Evolutionary conservation across 1,140 invertebrate genomes (phyloP).

Genomic region (Philotrypesis tridentata): DNA sequence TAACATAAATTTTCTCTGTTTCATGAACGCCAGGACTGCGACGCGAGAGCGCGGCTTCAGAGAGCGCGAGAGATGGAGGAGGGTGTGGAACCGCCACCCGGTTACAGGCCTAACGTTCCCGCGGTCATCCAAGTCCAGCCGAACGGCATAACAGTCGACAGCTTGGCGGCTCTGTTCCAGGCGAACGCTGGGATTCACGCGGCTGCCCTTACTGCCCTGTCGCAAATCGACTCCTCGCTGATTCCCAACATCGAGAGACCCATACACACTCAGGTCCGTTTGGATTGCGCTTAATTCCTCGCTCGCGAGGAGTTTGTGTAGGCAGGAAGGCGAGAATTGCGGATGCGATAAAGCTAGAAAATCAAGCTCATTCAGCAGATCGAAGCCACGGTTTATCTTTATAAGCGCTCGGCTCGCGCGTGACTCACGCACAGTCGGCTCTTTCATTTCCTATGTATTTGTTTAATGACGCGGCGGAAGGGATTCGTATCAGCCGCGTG

Average conservation of each 20-base stretch:
- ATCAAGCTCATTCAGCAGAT: not conserved
- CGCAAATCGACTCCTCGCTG: conserved; percentile 72
- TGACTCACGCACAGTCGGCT: not conserved
- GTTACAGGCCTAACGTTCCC: conserved; percentile 73
- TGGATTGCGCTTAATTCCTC: too few species aligned
- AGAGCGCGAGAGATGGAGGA: conserved; percentile 85
- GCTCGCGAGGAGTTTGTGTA: not conserved
- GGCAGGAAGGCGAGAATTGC: not conserved
- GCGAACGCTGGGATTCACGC: conserved; percentile 74
- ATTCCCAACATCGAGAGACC: conserved; percentile 72
- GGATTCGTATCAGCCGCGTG: not conserved
- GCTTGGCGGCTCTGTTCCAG: conserved; percentile 77
- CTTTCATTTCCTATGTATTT: conserved; percentile 14
- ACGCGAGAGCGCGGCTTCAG: conserved; percentile 81
- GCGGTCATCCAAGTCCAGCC: conserved; percentile 74
- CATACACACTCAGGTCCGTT: conserved; percentile 84
- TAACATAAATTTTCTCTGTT: not conserved
- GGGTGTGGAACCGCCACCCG: conserved; percentile 81
- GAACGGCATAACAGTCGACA: conserved; percentile 77
- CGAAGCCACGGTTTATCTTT: not conserved
- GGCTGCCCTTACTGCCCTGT: conserved; percentile 72
- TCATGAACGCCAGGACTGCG: conserved; percentile 75
- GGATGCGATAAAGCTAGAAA: not conserved
- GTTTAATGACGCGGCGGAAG: not conserved
- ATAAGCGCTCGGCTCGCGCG: not conserved